A percentile compares a stretch with the other conserved stretches of the same genome.
Evolutionary conservation across 2,113 vertebrate species (phyloP).

Genomic region (Brachypteracias leptosomus): DNA sequence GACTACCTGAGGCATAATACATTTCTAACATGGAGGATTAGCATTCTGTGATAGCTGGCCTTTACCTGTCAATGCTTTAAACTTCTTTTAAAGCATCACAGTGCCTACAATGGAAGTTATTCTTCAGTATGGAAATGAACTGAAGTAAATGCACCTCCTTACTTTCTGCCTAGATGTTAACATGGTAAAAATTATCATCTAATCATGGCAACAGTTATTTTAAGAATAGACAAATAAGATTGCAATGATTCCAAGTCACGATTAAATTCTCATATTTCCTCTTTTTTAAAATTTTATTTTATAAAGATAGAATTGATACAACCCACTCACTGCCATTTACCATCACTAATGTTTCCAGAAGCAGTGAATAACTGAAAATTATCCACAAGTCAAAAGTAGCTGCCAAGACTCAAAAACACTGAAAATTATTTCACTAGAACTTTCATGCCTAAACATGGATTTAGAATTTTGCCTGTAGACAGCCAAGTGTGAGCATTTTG

Average conservation of each 20-base stretch:
- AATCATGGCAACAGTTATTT: constrained; percentile 21
- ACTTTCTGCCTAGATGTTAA: neutral
- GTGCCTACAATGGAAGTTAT: neutral
- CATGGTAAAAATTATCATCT: neutral
- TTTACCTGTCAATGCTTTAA: neutral
- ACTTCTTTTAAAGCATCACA: neutral
- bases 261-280: constrained; percentile 12
- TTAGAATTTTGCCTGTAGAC: neutral
- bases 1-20: neutral
- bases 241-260: constrained; percentile 25
- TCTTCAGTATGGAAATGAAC: neutral
- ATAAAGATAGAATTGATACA: neutral
- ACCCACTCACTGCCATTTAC: constrained; percentile 44
- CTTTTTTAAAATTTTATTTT: neutral
- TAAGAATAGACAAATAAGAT: constrained; percentile 9
- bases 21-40: neutral
- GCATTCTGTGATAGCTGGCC: neutral
- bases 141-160: neutral
- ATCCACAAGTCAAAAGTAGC: neutral
- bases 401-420: neutral
- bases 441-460: neutral
- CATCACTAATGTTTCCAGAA: constrained; percentile 43
- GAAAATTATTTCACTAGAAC: neutral
- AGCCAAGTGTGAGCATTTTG: neutral
- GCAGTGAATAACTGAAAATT: constrained; percentile 29